A percentile compares a stretch with the other conserved stretches of the same genome.
Evolutionary conservation across 2,113 vertebrate species (phyloP).

Genomic region (Salvelinus fontinalis): DNA sequence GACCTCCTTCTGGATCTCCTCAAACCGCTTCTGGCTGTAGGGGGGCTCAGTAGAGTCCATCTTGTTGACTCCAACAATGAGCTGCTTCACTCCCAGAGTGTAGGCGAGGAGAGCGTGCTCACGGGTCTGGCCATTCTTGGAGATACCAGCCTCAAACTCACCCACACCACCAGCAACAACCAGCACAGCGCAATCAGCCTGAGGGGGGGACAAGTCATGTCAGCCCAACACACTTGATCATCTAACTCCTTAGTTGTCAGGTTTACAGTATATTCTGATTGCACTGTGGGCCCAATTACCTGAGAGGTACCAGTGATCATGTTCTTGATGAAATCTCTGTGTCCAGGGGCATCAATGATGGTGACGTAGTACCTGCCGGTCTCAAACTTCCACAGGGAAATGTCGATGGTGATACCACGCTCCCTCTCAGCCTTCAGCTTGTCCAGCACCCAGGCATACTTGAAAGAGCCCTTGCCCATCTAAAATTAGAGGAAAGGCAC

Average conservation of each 20-base stretch:
- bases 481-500: conserved; percentile 10
- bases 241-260: too few relatives aligned
- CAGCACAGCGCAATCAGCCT: conserved; percentile 68
- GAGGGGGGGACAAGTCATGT: too few relatives aligned
- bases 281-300: conserved; percentile 40
- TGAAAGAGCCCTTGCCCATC: conserved; percentile 87
- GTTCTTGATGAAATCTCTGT: conserved; percentile 86
- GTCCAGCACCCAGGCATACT: conserved; percentile 83
- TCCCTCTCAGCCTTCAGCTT: conserved; percentile 82
- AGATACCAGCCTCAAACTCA: conserved; percentile 69
- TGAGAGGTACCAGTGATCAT: conserved; percentile 83
- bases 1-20: conserved; percentile 81
- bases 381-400: conserved; percentile 84
- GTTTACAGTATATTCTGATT: neutral
- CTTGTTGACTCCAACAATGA: conserved; percentile 80
- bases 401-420: conserved; percentile 82
- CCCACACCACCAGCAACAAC: conserved; percentile 64
- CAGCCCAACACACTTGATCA: too few relatives aligned
- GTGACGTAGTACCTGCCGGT: conserved; percentile 80
- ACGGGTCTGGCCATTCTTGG: conserved; percentile 65
- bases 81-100: conserved; percentile 73
- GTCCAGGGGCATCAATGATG: conserved; percentile 80
- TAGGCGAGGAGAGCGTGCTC: conserved; percentile 66
- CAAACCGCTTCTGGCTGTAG: conserved; percentile 74
- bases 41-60: conserved; percentile 81